A percentile compares a stretch with the other conserved stretches of the same genome.
Evolutionary conservation across 2,113 vertebrate genomes (phyloP).

Genomic region (Sylvietta virens): DNA sequence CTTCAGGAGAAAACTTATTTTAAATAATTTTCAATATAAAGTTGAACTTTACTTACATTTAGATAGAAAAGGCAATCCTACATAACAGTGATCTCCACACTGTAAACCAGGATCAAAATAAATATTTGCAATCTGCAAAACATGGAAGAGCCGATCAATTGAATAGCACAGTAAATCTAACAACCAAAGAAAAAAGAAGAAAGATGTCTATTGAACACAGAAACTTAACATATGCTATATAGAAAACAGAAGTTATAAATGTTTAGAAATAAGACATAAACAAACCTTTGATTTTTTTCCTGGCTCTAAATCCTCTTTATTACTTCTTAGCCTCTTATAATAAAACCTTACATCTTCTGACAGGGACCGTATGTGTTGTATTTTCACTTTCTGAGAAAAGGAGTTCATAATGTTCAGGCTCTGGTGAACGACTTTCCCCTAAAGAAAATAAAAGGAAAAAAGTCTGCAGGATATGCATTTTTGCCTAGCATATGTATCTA

Average conservation of each 20-base stretch:
- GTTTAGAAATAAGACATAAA: not conserved
- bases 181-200: not conserved
- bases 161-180: not conserved
- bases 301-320: constrained; percentile 93
- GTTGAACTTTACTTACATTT: constrained; percentile 83
- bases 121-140: constrained; percentile 93
- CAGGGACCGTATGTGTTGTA: constrained; percentile 90
- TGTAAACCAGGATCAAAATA: constrained; percentile 95
- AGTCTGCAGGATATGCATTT: not conserved
- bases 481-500: not conserved
- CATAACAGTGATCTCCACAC: constrained; percentile 93
- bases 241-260: not conserved
- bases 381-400: constrained; percentile 93
- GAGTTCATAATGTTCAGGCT: constrained; percentile 92
- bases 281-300: constrained; percentile 94
- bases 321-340: constrained; percentile 88
- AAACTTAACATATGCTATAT: not conserved
- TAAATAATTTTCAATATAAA: not conserved
- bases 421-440: constrained; percentile 96
- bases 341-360: constrained; percentile 93
- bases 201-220: not conserved
- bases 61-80: constrained; percentile 92
- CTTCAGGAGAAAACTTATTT: not conserved
- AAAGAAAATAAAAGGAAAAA: constrained; percentile 12
- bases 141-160: not conserved